Percentiles rank a stretch among this genome's conserved stretches.
These are phyloP conservation scores for Parambassis ranga DNA, from an alignment of 2,797 vertebrate species.

Conservation along the genomic window DNA sequence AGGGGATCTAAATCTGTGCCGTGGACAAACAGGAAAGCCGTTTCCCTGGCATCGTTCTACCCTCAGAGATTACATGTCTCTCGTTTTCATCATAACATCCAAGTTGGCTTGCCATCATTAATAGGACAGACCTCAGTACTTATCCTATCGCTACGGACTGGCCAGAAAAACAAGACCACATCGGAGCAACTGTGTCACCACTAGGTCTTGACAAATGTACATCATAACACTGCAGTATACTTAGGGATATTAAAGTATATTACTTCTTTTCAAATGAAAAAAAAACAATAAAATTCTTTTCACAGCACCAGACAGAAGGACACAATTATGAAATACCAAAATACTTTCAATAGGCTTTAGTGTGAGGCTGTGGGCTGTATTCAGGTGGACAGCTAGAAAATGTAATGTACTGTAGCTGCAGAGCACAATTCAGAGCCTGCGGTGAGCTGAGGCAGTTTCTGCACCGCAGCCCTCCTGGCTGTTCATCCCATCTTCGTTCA, in stretches of 20 bases:
- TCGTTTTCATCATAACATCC: conserved; percentile 67
- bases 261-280: not conserved
- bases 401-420: conserved; percentile 63
- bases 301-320: not conserved
- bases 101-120: conserved; percentile 64
- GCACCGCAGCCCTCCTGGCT: conserved; percentile 49
- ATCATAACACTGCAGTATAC: not conserved
- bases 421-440: conserved; percentile 55
- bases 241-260: not conserved
- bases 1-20: conserved; percentile 58
- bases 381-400: conserved; percentile 55
- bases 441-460: conserved; percentile 34
- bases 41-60: conserved; percentile 57
- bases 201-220: not conserved
- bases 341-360: conserved; percentile 18
- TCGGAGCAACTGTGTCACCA: conserved; percentile 25
- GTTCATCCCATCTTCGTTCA: conserved; percentile 35
- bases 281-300: not conserved
- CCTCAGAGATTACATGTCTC: conserved; percentile 68
- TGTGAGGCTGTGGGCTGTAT: conserved; percentile 30
- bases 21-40: conserved; percentile 64
- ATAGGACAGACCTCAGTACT: conserved; percentile 57
- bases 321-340: conserved; percentile 22
- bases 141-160: conserved; percentile 28
- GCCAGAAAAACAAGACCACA: conserved; percentile 27